A percentile compares a stretch with the other conserved stretches of the same genome.
phyloP scores from a whole-genome alignment of 2,888 invertebrate genomes.

The Achlya flavicornis region DNA sequence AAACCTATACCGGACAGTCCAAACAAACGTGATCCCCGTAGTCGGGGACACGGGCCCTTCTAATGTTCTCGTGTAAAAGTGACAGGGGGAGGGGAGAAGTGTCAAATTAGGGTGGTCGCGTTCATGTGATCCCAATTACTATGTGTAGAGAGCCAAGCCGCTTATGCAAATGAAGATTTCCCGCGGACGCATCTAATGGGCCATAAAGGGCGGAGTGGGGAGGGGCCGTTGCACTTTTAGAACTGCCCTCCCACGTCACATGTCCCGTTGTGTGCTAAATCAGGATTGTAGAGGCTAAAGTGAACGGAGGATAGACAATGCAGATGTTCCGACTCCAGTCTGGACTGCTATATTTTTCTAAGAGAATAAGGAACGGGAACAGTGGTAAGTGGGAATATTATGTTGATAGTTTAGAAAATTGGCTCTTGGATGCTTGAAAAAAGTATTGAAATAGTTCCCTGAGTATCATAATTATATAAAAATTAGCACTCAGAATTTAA shows the following conservation, averaged over 20 bases:
- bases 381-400: neutral
- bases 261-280: conserved; percentile 39
- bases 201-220: conserved; percentile 57
- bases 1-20: conserved; percentile 63
- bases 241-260: conserved; percentile 19
- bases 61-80: conserved; percentile 30
- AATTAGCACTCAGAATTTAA: too few relatives aligned
- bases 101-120: conserved; percentile 60
- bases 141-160: conserved; percentile 80
- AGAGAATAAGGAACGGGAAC: neutral
- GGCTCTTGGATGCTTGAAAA: too few relatives aligned
- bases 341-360: neutral
- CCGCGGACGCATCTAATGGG: conserved; percentile 82
- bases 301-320: conserved; percentile 46
- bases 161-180: conserved; percentile 83
- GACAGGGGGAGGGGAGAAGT: conserved; percentile 39
- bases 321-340: conserved; percentile 13
- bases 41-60: conserved; percentile 28
- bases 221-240: conserved; percentile 72
- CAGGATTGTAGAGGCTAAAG: conserved; percentile 42
- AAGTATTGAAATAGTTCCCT: too few relatives aligned
- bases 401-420: neutral
- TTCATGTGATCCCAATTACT: conserved; percentile 80
- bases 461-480: too few relatives aligned
- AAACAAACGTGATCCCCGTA: conserved; percentile 47